Base-by-base conservation (phyloP, 2,797 vertebrate genomes). In the Chaetophractus vellerosus region DNA sequence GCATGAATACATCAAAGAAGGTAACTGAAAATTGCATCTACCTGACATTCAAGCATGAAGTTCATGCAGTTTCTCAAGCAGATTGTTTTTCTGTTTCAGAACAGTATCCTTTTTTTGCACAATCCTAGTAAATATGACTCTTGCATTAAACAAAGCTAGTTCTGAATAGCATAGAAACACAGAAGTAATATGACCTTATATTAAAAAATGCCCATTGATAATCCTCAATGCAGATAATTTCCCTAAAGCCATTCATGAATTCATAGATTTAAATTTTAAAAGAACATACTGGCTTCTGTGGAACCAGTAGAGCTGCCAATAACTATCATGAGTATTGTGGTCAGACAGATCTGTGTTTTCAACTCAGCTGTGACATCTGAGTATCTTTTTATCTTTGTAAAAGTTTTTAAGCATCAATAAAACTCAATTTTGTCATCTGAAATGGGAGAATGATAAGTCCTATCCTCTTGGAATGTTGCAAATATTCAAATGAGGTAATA, bases 401-500 rank as follows among this genome's bases (percentile, higher is more conserved):
- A 61, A 3, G 0, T 75, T 79, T 91, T 63, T n/a, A 90, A 89
- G 24, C 16, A 12, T 82, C 10, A 36, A 3, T 23, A 24, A 36
- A 23, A 59, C 31, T 33, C 61, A 92, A 14, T 57, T 80, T 88
- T 74, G 14, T 91, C 38, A 78, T 71, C 11, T 90, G 16, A 85
- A 4, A 45, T 45, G 45, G 8, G 5, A 69, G 7, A 79, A 71
- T 84, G 12, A 38, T 64, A 50, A 52, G 36, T 33, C 18, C 24
- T 74, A 50, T 9, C 10, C 4, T 80, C 41, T 7, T 82, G 11
- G 2, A 82, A 66, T 23, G n/a, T 14, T 76, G 3, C 19, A 1
- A 55, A 80, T 19, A 82, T 81, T 88, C 76, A 93, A 45, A 61
- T 68, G 6, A 91, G 76, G 38, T 93, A 24, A 85, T 63, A 50